Evolutionary conservation across 2,888 invertebrate genomes (phyloP), one percentile per base, ranked within the genome.

Genomic region (Stenoptilia bipunctidactyla): DNA sequence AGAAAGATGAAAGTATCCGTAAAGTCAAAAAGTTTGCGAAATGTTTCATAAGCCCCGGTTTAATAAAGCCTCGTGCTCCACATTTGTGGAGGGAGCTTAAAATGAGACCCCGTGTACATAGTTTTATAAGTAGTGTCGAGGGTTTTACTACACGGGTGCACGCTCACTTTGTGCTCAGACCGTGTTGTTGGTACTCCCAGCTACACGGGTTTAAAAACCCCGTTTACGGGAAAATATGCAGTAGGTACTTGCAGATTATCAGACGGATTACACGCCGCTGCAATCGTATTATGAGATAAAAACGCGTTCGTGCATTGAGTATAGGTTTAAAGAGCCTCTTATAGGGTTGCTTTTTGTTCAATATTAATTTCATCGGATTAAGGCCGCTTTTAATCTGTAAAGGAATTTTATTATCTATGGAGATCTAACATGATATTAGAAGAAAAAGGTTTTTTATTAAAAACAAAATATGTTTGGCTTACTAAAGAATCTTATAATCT

Each of bases 141-240:
- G 12, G 30, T 30, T 30, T 30, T 30, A 14, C 37, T 15, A 15
- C 35, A 5, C 14, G 13, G 35, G 37, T 30, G 30, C 30, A n/a
- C 37, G 25, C 44, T 40, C 42, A 41, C 43, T 43, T 43, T 47
- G 46, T 40, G 44, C 40, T 36, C 12, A 30, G 35, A 38, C 10
- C 34, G 34, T 4, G 34, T 14, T 2, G 10, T n/a, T n/a, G 13
- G 2, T 34, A 34, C 13, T 34, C 5, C 13, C 14, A 13, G 14
- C 8, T 8, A 34, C 13, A 34, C 13, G 13, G 13, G 34, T 13
- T 13, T 34, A 5, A 34, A 34, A 30, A 30, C 2, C 13, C 34
- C 34, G 14, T 34, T 5, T 34, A 14, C 34, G 34, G 34, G 5
- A 34, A 34, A 34, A 13, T 34, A 30, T 30, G 30, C 30, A 30